These are phyloP conservation scores for Leucozona laternaria DNA, from an alignment of 2,888 invertebrate genomes.

Conservation along the genomic window DNA sequence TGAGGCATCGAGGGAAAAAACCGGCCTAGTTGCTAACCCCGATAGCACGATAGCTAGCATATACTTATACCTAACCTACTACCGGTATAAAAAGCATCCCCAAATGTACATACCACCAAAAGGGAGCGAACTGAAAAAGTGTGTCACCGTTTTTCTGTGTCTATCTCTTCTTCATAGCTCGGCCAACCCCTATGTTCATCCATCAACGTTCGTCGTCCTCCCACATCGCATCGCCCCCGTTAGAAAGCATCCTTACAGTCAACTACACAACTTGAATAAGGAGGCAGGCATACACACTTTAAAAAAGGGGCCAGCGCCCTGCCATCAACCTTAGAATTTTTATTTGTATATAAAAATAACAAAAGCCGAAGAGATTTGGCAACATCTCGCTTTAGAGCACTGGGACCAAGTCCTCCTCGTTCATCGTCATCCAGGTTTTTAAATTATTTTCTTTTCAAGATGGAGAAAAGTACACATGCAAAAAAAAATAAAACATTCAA, in stretches of 20 bases:
- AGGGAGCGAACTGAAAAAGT: slow-evolving; percentile 33
- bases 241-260: slow-evolving; percentile 47
- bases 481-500: slow-evolving; percentile 44
- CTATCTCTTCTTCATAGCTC: slow-evolving; percentile 50
- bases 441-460: slow-evolving; percentile 41
- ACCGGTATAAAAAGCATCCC: slow-evolving; percentile 55
- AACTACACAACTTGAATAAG: slow-evolving; percentile 36
- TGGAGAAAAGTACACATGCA: slow-evolving; percentile 35
- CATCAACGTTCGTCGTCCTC: slow-evolving; percentile 41
- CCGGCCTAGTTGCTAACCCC: slow-evolving; percentile 64
- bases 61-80: slow-evolving; percentile 14
- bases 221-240: slow-evolving; percentile 33
- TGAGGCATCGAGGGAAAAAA: slow-evolving; percentile 54
- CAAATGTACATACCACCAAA: slow-evolving; percentile 25
- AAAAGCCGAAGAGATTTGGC: slow-evolving; percentile 49
- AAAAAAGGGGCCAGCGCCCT: slow-evolving; percentile 14
- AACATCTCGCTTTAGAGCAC: slow-evolving; percentile 47
- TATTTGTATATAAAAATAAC: slow-evolving; percentile 15
- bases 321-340: slow-evolving; percentile 40
- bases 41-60: neutral
- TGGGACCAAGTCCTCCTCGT: neutral
- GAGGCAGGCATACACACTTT: slow-evolving; percentile 33
- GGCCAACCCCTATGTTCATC: slow-evolving; percentile 60
- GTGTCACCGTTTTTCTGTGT: slow-evolving; percentile 71
- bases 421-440: slow-evolving; percentile 2